Conservation (phyloP, 2,113 vertebrate genomes). For the Anseranas semipalmata region DNA sequence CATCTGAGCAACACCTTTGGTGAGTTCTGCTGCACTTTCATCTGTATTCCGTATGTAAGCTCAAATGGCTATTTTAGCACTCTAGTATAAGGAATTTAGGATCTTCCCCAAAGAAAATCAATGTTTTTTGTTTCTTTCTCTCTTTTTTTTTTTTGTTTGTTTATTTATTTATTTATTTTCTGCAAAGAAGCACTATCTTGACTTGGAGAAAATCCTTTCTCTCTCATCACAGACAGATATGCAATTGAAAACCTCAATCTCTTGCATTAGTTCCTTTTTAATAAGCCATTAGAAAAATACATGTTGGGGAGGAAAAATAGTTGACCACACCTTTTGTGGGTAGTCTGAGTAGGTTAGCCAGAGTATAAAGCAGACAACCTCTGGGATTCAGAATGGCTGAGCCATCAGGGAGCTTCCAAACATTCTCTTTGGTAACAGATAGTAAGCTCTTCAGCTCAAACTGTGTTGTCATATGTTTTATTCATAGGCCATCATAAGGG, state of each 20-base stretch:
- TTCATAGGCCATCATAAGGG: constrained; percentile 85
- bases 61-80: not conserved
- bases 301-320: constrained; percentile 72
- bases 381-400: constrained; percentile 76
- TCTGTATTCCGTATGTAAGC: not conserved
- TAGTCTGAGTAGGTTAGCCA: not conserved
- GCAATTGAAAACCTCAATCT: not conserved
- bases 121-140: not conserved
- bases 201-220: not conserved
- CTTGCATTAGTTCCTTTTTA: constrained; percentile 68
- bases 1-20: not conserved
- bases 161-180: not conserved
- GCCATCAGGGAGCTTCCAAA: constrained; percentile 71
- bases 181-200: not conserved
- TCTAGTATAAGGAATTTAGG: not conserved
- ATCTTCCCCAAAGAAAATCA: not conserved
- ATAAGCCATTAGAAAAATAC: constrained; percentile 74
- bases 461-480: constrained; percentile 87
- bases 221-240: not conserved
- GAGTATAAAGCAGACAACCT: constrained; percentile 69
- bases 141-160: not conserved
- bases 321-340: constrained; percentile 69
- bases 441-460: constrained; percentile 82
- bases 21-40: not conserved
- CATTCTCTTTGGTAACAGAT: constrained; percentile 80